Percentiles rank a stretch among this genome's conserved stretches.
phyloP scores from a whole-genome alignment of 2,888 invertebrate genomes.

The Euzetes globulus region DNA sequence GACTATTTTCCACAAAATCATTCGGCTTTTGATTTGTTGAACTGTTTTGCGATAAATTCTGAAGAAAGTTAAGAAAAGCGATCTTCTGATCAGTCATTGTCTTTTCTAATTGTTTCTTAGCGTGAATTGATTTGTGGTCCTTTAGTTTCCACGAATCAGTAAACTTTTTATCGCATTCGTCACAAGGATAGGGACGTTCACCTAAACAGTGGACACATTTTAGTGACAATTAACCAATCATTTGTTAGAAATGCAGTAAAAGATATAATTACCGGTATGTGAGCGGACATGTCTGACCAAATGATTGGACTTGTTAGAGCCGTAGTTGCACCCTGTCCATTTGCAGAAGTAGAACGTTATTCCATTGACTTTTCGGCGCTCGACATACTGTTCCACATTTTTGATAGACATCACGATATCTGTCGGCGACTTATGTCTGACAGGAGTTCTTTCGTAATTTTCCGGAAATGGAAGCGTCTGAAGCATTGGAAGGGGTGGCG shows the following conservation, averaged over 20 bases:
- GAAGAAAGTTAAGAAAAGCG: not conserved
- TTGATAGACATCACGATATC: conserved; percentile 22
- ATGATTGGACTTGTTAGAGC: conserved; percentile 3
- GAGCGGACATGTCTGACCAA: conserved; percentile 16
- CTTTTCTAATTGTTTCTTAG: not conserved
- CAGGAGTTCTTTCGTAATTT: not conserved
- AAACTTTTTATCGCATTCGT: conserved; percentile 12
- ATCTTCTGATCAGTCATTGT: not conserved
- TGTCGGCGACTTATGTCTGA: not conserved
- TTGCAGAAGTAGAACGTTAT: conserved; percentile 23
- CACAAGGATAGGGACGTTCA: conserved; percentile 8
- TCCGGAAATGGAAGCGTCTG: not conserved
- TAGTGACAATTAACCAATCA: not conserved
- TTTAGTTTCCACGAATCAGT: conserved; percentile 26
- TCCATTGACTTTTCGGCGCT: conserved; percentile 21
- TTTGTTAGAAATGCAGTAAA: not conserved
- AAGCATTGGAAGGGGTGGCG: not conserved
- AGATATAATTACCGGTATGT: not conserved
- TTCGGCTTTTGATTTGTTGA: not conserved
- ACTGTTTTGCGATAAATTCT: not conserved
- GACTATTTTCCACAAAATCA: not conserved
- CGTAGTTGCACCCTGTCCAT: conserved; percentile 13
- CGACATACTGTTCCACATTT: conserved; percentile 23
- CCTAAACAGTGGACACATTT: not conserved
- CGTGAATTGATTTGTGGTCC: conserved; percentile 23